Evolutionary conservation across 2,113 vertebrate species (phyloP).

Genomic region (Jaculus jaculus): DNA sequence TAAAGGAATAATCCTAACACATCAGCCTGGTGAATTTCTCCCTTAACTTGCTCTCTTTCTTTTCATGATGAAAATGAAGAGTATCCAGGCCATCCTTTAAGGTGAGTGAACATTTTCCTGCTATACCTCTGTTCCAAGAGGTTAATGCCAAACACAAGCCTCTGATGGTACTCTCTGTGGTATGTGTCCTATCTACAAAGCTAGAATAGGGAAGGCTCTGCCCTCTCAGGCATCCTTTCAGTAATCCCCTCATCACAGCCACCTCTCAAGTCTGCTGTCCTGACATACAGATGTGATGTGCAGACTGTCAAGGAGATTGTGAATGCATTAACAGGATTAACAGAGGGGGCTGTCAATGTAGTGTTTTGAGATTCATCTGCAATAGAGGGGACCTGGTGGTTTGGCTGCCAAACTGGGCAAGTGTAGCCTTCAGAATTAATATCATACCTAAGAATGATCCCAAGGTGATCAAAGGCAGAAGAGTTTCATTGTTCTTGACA

Average conservation of each 20-base stretch:
- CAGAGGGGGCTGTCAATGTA: neutral
- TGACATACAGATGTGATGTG: slow-evolving; percentile 41
- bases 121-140: slow-evolving; percentile 14
- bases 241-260: slow-evolving; percentile 69
- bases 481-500: neutral
- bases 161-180: slow-evolving; percentile 2
- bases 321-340: slow-evolving; percentile 68
- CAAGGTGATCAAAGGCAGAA: neutral
- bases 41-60: neutral
- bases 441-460: neutral
- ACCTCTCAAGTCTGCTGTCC: slow-evolving; percentile 21
- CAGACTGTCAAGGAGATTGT: slow-evolving; percentile 66
- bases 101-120: neutral
- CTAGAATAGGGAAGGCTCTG: neutral
- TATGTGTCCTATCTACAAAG: slow-evolving; percentile 26
- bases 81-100: neutral
- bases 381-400: neutral
- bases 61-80: neutral
- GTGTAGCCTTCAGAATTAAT: slow-evolving; percentile 8
- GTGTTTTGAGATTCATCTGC: neutral
- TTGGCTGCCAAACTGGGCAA: neutral
- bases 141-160: neutral
- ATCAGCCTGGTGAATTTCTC: neutral
- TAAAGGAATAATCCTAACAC: neutral
- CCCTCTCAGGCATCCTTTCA: neutral